phyloP scores from a whole-genome alignment of 1,140 invertebrate species.

The Cyclargus thomasi region DNA sequence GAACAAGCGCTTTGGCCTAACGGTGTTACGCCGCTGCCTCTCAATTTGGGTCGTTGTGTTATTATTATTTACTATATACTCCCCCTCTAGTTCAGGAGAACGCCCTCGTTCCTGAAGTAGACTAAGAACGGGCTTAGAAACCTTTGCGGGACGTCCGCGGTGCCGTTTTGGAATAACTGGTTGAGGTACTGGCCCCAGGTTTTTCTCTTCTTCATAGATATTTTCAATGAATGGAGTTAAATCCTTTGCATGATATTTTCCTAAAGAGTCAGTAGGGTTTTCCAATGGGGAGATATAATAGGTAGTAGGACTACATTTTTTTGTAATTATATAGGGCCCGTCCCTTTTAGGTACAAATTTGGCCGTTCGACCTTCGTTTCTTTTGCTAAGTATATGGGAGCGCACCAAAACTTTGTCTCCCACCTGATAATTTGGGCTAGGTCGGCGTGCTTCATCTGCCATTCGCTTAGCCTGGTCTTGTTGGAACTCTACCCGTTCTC shows the following conservation, averaged over 20 bases:
- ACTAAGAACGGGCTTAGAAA: no score
- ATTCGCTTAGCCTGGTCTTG: neutral
- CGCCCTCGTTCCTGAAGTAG: no score
- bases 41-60: no score
- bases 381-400: neutral
- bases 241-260: neutral
- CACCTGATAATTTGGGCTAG: neutral
- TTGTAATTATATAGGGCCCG: neutral
- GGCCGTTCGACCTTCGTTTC: neutral
- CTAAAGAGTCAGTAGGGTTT: neutral
- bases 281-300: neutral
- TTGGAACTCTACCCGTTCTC: no score
- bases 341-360: slow-evolving; percentile 13
- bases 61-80: no score
- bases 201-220: no score
- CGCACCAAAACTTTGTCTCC: neutral
- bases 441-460: neutral
- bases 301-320: neutral
- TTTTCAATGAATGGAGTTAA: neutral
- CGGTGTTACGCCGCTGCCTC: no score
- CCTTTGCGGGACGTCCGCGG: no score
- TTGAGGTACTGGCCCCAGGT: no score
- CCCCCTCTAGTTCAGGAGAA: no score
- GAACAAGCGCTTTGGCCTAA: no score
- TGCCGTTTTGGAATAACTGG: no score